Base-by-base conservation (phyloP, 2,888 invertebrate genomes). In the Julus scanicus region DNA sequence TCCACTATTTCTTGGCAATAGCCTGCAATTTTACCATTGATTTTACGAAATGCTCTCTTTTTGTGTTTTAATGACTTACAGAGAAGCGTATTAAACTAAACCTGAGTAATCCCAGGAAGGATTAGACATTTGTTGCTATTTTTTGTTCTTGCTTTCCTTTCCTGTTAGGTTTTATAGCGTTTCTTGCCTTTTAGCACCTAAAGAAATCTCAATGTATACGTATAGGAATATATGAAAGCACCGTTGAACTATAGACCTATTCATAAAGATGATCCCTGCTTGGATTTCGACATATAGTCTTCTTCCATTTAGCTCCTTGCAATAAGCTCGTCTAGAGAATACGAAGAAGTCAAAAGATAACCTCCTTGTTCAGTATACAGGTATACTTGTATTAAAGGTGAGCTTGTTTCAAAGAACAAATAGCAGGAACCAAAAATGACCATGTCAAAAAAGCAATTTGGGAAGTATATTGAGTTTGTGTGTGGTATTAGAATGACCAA, bases 291-390 rank as follows among this genome's bases (percentile, higher is more conserved):
- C 71, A 29, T 20, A 3, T 11, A 71, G 71, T 71, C 71, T 71
- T 71, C 63, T n/a, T 63, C n/a, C 63, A 63, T n/a, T 63, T 63
- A n/a, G n/a, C 20, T 15, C n/a, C n/a, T 63, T 17, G 20, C 20
- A 71, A 71, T 20, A 71, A 71, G 71, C 71, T 71, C 29, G 71
- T 6, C 20, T 71, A 71, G 71, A 71, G 71, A 71, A 71, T 71
- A 0, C 15, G n/a, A 63, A n/a, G 2, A 8, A 71, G 71, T 71
- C 20, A 71, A 71, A 71, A 71, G 63, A 71, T 71, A 29, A 11
- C 71, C 20, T 71, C 71, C 3, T 8, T 29, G 8, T 63, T 5
- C 63, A 63, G 63, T 63, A 63, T 44, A 44, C 8, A 44, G 44
- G 44, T 63, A 63, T 63, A n/a, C n/a, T n/a, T 63, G 29, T 71